phyloP scores from a whole-genome alignment of 2,113 vertebrate species.

The Pseudolaguvia tuberculata region DNA sequence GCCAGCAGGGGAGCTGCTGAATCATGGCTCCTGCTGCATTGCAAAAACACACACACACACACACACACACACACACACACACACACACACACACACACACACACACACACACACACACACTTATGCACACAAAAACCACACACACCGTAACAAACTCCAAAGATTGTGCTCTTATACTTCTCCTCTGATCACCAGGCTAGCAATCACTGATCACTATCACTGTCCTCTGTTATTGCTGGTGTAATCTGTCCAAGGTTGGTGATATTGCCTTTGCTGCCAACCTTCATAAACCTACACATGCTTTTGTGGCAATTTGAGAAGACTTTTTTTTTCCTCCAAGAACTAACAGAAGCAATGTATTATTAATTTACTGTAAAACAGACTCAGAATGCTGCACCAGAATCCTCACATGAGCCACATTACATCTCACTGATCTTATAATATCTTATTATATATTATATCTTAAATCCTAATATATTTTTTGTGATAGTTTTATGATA shows the following conservation, averaged over 20 bases:
- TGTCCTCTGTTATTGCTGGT: slow-evolving; percentile 11
- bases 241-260: not conserved
- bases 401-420: not conserved
- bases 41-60: not conserved
- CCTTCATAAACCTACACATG: not conserved
- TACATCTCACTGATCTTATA: too few relatives aligned
- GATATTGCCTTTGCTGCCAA: not conserved
- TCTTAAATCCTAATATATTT: too few relatives aligned
- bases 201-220: slow-evolving; percentile 27
- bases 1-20: slow-evolving; percentile 45
- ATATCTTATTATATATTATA: too few relatives aligned
- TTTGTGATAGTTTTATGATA: too few relatives aligned
- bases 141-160: not conserved
- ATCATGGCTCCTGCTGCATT: slow-evolving; percentile 34
- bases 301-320: not conserved
- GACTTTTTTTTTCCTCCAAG: not conserved
- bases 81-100: slow-evolving; percentile 1
- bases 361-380: not conserved
- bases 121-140: too few relatives aligned
- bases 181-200: slow-evolving; percentile 1
- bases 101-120: slow-evolving; percentile 1
- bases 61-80: too few relatives aligned
- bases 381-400: not conserved
- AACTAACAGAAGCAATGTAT: not conserved
- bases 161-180: slow-evolving; percentile 6